phyloP scores from a whole-genome alignment of 1,140 invertebrate genomes.

The Drosophila kepulauana region DNA sequence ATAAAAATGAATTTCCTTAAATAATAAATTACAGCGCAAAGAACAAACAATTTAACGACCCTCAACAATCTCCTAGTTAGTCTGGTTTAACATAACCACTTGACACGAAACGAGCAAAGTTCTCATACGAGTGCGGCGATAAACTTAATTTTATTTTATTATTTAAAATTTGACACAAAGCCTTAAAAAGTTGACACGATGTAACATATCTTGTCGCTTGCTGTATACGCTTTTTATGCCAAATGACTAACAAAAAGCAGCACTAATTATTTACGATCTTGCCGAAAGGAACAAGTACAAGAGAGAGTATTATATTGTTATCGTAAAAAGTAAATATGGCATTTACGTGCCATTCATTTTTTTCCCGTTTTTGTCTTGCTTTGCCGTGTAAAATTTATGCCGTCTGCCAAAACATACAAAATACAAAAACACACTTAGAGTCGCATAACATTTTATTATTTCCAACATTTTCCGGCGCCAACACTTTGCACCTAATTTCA shows the following conservation, averaged over 20 bases:
- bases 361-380: not conserved
- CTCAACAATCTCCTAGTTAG: constrained; percentile 4
- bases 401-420: constrained; percentile 27
- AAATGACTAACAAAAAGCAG: constrained; percentile 37
- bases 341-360: constrained; percentile 46
- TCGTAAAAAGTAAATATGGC: constrained; percentile 69
- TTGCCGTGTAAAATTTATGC: constrained; percentile 52
- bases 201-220: constrained; percentile 29
- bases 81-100: not conserved
- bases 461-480: constrained; percentile 47
- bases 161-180: constrained; percentile 51
- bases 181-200: constrained; percentile 44
- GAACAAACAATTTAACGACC: constrained; percentile 11
- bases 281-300: constrained; percentile 20
- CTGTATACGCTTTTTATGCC: constrained; percentile 16
- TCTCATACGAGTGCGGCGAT: constrained; percentile 25
- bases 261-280: constrained; percentile 75
- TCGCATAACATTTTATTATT: constrained; percentile 58
- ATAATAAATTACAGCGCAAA: constrained; percentile 14
- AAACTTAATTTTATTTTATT: constrained; percentile 61
- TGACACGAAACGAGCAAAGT: not conserved
- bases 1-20: constrained; percentile 28
- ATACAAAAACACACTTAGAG: constrained; percentile 26
- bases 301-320: constrained; percentile 54
- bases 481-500: constrained; percentile 69